Conservation (phyloP, 2,113 vertebrate genomes). For the Phrynocephalus versicolor region DNA sequence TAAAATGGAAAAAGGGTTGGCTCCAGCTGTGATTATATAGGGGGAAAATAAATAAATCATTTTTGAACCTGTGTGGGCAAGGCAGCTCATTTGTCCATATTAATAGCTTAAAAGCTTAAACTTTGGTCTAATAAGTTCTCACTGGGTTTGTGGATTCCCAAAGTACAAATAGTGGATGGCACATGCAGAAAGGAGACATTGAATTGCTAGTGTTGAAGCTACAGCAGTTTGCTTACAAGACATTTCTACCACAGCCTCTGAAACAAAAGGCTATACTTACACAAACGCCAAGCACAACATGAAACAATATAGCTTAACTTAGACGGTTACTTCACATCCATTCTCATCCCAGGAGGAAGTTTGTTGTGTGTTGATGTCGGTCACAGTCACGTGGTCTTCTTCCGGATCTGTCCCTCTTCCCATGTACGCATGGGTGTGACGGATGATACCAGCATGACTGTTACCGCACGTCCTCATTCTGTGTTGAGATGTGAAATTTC, state of each 20-base stretch:
- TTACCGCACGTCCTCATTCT: too few relatives aligned
- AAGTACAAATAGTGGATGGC: background rate
- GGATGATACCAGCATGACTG: too few relatives aligned
- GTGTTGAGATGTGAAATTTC: too few relatives aligned
- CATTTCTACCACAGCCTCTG: constrained; percentile 28
- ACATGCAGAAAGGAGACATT: constrained; percentile 35
- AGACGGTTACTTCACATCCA: too few relatives aligned
- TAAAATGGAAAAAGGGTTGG: background rate
- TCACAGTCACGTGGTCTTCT: too few relatives aligned
- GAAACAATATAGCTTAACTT: background rate
- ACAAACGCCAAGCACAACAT: background rate
- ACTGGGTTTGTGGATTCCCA: constrained; percentile 15
- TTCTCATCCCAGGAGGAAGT: too few relatives aligned
- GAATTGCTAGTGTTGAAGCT: constrained; percentile 38
- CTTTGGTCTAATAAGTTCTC: constrained; percentile 39
- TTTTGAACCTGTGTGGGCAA: constrained; percentile 10
- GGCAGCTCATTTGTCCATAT: background rate
- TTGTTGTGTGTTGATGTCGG: too few relatives aligned
- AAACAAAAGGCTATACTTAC: background rate
- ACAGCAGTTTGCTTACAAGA: constrained; percentile 24
- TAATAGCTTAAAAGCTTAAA: constrained; percentile 29
- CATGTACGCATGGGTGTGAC: too few relatives aligned
- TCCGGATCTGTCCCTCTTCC: too few relatives aligned
- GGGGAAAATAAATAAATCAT: constrained; percentile 22
- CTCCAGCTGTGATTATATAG: background rate